Evolutionary conservation across 2,888 invertebrate genomes (phyloP).

Genomic region (Hoplodrina ambigua): DNA sequence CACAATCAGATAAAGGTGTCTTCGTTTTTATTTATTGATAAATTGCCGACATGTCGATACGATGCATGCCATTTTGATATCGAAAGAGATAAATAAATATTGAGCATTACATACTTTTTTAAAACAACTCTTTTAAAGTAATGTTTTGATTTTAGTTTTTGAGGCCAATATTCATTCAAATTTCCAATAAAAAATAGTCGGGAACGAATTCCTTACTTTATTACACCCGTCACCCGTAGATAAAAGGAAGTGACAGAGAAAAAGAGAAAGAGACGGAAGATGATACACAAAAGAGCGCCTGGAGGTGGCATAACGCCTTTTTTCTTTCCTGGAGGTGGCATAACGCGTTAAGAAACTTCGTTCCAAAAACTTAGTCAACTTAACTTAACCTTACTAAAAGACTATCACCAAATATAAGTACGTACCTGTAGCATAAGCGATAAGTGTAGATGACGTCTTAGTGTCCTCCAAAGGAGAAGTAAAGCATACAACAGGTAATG

Average conservation of each 20-base stretch:
- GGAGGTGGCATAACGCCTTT: no score
- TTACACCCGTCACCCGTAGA: no score
- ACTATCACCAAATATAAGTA: constrained; percentile 13
- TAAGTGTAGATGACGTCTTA: constrained; percentile 79
- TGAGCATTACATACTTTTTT: background rate
- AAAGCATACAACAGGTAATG: constrained; percentile 90
- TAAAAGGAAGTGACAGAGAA: no score
- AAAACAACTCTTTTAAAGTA: background rate
- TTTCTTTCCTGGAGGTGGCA: no score
- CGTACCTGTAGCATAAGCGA: constrained; percentile 84
- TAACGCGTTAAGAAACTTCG: no score
- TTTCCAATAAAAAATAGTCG: no score
- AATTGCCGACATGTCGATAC: background rate
- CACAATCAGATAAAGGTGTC: background rate
- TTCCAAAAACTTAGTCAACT: no score
- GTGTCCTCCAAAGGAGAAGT: constrained; percentile 77
- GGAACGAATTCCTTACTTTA: no score
- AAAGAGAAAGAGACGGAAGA: no score
- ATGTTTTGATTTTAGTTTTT: background rate
- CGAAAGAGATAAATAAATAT: background rate
- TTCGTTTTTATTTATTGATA: constrained; percentile 7
- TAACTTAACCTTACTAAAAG: background rate
- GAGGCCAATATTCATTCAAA: no score
- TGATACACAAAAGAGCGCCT: no score
- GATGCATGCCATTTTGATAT: constrained; percentile 5